Percentiles rank a stretch among this genome's conserved stretches.
phyloP scores from a whole-genome alignment of 2,888 invertebrate genomes.

The Palloptera scutellata region DNA sequence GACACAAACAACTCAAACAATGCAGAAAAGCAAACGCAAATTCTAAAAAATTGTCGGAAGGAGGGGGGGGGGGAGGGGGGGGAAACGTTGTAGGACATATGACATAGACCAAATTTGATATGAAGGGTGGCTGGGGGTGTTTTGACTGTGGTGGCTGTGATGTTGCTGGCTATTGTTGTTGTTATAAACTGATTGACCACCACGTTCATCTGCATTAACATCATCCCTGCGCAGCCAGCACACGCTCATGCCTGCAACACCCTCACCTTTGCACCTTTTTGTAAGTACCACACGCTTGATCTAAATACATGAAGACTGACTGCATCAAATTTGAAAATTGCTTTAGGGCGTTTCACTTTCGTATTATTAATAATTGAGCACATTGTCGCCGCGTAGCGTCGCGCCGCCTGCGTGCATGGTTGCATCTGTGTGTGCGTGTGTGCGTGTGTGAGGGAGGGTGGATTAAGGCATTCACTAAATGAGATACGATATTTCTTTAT shows the following conservation, averaged over 20 bases:
- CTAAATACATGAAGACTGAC: too few species aligned
- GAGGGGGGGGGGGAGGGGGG: background rate
- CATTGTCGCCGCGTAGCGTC: background rate
- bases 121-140: background rate
- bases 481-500: background rate
- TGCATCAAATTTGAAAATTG: too few species aligned
- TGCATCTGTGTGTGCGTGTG: background rate
- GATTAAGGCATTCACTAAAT: conserved; percentile 1
- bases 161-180: too few species aligned
- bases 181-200: too few species aligned
- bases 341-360: conserved; percentile 20
- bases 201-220: too few species aligned
- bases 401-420: background rate
- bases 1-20: background rate
- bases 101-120: background rate
- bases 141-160: too few species aligned
- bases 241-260: too few species aligned
- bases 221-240: too few species aligned
- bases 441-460: conserved; percentile 4
- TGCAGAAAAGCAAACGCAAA: background rate
- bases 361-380: conserved; percentile 28
- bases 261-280: too few species aligned
- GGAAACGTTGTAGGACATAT: background rate
- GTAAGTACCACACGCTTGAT: too few species aligned
- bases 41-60: background rate